These are phyloP conservation scores for Clusia tigrina DNA, from an alignment of 2,888 invertebrate species.

Conservation along the genomic window DNA sequence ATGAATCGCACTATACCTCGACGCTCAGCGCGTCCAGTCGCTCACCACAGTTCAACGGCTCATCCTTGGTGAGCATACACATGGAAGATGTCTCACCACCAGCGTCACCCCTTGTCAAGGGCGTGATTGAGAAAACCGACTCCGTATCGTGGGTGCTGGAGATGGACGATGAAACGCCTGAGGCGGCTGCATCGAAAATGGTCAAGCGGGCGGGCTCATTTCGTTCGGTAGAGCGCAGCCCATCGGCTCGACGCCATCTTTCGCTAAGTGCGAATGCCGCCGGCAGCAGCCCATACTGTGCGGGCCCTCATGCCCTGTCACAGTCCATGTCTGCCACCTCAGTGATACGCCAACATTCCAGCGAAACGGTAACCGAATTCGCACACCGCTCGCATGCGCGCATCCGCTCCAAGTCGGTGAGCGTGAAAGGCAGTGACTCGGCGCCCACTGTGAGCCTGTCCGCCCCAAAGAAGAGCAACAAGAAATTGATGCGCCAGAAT, in stretches of 20 bases:
- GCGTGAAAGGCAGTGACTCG: conserved; percentile 50
- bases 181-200: conserved; percentile 75
- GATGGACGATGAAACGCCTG: conserved; percentile 76
- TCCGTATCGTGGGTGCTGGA: conserved; percentile 88
- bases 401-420: conserved; percentile 65
- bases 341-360: conserved; percentile 61
- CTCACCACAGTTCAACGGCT: conserved; percentile 32
- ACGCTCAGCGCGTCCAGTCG: conserved; percentile 42
- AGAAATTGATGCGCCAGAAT: conserved; percentile 42
- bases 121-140: conserved; percentile 84
- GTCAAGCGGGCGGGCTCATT: conserved; percentile 74
- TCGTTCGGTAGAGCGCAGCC: conserved; percentile 65
- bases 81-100: conserved; percentile 66
- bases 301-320: conserved; percentile 57
- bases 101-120: conserved; percentile 79
- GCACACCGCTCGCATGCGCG: conserved; percentile 58
- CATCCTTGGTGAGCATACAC: conserved; percentile 26
- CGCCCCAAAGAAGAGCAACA: conserved; percentile 22
- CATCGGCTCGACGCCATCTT: conserved; percentile 62
- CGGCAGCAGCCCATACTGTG: conserved; percentile 18
- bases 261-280: conserved; percentile 45
- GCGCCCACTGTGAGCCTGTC: conserved; percentile 1
- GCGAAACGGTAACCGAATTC: conserved; percentile 48
- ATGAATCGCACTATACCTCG: conserved; percentile 36
- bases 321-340: conserved; percentile 68